Evolutionary conservation across 2,113 vertebrate genomes (phyloP).

Genomic region (Arvicanthis niloticus): DNA sequence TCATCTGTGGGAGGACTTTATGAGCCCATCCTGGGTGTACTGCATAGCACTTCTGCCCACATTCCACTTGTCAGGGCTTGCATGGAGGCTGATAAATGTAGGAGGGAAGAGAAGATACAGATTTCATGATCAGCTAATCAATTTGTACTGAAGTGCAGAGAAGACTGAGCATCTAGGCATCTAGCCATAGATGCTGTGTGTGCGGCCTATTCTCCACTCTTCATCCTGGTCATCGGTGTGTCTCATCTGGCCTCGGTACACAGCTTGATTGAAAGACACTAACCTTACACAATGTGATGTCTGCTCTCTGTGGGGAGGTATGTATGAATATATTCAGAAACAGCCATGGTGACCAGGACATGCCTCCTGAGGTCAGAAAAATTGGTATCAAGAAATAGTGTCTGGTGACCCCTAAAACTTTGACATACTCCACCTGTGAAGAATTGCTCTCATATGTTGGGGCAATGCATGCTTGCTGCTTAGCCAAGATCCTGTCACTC

Average conservation of each 20-base stretch:
- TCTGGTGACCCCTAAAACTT: neutral
- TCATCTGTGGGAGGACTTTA: neutral
- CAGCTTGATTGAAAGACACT: neutral
- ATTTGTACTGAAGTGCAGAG: neutral
- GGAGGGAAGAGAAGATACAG: neutral
- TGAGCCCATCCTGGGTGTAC: neutral
- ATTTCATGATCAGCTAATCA: neutral
- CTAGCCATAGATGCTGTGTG: too few relatives aligned
- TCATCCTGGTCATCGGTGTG: neutral
- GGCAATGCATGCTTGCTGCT: neutral
- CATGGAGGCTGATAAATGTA: neutral
- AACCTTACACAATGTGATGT: neutral
- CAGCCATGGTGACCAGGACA: neutral
- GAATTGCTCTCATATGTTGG: neutral
- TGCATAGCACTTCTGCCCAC: neutral
- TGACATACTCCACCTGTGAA: neutral
- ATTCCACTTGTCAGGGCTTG: neutral
- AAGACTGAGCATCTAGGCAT: neutral
- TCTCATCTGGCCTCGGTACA: neutral
- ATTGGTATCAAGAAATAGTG: neutral
- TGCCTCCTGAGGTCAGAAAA: neutral
- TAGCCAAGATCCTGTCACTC: neutral
- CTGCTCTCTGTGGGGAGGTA: neutral
- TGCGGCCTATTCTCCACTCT: neutral
- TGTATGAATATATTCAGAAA: neutral